A percentile compares a stretch with the other conserved stretches of the same genome.
phyloP scores from a whole-genome alignment of 2,797 vertebrate genomes.

The Scolopax bukidnonensis region DNA sequence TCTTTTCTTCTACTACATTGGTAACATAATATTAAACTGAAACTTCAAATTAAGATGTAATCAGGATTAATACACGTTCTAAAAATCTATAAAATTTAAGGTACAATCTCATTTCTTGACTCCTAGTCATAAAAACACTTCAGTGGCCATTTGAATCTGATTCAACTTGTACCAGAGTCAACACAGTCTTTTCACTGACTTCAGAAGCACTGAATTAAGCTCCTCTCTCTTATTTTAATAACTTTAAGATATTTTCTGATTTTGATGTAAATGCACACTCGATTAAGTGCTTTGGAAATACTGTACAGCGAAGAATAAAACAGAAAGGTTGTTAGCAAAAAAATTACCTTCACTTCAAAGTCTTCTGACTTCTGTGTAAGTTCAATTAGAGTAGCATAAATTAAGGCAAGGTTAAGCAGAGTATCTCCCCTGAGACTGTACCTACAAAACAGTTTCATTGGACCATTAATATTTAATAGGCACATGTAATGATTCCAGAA shows the following conservation, averaged over 20 bases:
- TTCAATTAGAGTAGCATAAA: conserved; percentile 88
- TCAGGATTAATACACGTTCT: background rate
- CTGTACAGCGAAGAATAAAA: background rate
- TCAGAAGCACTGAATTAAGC: background rate
- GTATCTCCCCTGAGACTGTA: conserved; percentile 82
- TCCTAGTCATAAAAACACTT: background rate
- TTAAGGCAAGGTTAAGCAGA: conserved; percentile 83
- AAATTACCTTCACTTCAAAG: conserved; percentile 89
- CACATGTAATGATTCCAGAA: background rate
- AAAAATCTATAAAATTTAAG: background rate
- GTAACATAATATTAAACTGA: background rate
- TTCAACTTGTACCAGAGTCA: background rate
- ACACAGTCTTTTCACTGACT: background rate
- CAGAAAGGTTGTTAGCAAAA: background rate
- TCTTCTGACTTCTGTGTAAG: conserved; percentile 84
- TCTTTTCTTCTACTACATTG: background rate
- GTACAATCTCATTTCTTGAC: background rate
- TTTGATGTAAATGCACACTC: background rate
- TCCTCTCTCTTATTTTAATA: background rate
- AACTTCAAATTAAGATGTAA: background rate
- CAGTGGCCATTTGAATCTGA: background rate
- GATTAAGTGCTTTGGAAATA: background rate
- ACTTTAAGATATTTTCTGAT: background rate
- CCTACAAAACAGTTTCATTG: conserved; percentile 60
- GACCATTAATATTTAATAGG: background rate